Percentiles rank a stretch among this genome's conserved stretches.
Evolutionary conservation across 2,113 vertebrate species (phyloP).

Genomic region (Tauraco erythrolophus): DNA sequence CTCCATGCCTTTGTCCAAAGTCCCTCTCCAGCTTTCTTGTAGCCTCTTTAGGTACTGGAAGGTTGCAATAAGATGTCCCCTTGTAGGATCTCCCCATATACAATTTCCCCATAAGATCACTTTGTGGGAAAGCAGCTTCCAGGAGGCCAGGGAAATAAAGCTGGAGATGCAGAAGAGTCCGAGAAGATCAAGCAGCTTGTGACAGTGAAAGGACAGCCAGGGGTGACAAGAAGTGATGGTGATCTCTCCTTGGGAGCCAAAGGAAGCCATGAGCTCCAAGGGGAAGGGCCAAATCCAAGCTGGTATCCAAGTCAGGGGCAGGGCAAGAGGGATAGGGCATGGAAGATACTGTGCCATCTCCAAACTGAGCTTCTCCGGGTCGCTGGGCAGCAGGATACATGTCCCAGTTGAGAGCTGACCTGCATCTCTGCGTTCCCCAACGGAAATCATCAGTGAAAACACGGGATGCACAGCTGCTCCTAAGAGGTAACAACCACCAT

Average conservation of each 20-base stretch:
- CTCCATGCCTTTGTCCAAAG: too few relatives aligned
- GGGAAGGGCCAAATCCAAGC: neutral
- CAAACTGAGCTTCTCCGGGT: neutral
- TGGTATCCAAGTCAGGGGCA: neutral
- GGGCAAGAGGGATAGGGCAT: neutral
- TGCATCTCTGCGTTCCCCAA: neutral
- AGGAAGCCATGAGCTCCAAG: neutral
- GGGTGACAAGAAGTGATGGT: neutral
- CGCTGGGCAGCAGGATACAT: neutral
- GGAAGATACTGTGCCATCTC: neutral
- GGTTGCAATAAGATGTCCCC: too few relatives aligned
- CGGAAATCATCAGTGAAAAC: neutral
- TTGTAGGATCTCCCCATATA: too few relatives aligned
- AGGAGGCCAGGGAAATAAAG: neutral
- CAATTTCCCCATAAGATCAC: too few relatives aligned
- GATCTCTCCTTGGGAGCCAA: neutral
- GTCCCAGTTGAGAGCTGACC: neutral
- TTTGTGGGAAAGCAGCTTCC: neutral
- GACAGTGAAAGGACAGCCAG: neutral
- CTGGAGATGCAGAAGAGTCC: neutral
- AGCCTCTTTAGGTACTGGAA: too few relatives aligned
- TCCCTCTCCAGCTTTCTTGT: too few relatives aligned
- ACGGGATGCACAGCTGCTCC: neutral
- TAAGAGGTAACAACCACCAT: rapidly evolving
- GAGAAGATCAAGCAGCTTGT: neutral